Evolutionary conservation across 2,113 vertebrate genomes (phyloP).

Genomic region (Nothobranchius kuhntae): DNA sequence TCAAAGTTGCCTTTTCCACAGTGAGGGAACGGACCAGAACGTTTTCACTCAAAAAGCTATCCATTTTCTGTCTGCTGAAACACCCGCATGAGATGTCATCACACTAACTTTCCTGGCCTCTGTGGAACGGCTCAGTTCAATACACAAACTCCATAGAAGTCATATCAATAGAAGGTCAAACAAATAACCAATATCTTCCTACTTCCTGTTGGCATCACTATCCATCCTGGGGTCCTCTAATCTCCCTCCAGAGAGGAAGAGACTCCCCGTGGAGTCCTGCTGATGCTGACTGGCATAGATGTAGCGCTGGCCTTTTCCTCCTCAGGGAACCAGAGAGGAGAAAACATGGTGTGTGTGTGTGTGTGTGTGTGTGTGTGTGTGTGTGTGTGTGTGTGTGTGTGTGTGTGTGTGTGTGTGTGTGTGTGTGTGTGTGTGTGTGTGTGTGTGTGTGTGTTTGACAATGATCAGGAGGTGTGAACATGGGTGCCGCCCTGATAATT

Average conservation of each 20-base stretch:
- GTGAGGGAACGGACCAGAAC: not conserved
- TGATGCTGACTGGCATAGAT: constrained; percentile 48
- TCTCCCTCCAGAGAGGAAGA: constrained; percentile 42
- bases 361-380: constrained; percentile 24
- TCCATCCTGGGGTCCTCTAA: constrained; percentile 41
- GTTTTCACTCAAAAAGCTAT: constrained; percentile 6
- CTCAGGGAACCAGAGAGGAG: constrained; percentile 46
- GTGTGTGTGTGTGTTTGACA: constrained; percentile 31
- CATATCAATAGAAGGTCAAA: constrained; percentile 45
- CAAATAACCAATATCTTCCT: constrained; percentile 47
- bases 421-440: constrained; percentile 16
- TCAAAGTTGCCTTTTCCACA: constrained; percentile 28
- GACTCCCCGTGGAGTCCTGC: constrained; percentile 38
- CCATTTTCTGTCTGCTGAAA: constrained; percentile 21
- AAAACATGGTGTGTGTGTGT: constrained; percentile 27
- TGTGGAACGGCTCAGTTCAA: constrained; percentile 11
- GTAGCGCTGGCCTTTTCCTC: constrained; percentile 67
- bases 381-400: constrained; percentile 16
- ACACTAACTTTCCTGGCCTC: not conserved
- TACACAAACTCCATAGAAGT: constrained; percentile 30
- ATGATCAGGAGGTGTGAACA: constrained; percentile 38
- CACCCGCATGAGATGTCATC: not conserved
- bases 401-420: constrained; percentile 10
- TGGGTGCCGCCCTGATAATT: constrained; percentile 69
- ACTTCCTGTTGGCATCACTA: constrained; percentile 49